These are phyloP conservation scores for Cerastoderma edule DNA, from an alignment of 2,888 invertebrate species.

Conservation along the genomic window DNA sequence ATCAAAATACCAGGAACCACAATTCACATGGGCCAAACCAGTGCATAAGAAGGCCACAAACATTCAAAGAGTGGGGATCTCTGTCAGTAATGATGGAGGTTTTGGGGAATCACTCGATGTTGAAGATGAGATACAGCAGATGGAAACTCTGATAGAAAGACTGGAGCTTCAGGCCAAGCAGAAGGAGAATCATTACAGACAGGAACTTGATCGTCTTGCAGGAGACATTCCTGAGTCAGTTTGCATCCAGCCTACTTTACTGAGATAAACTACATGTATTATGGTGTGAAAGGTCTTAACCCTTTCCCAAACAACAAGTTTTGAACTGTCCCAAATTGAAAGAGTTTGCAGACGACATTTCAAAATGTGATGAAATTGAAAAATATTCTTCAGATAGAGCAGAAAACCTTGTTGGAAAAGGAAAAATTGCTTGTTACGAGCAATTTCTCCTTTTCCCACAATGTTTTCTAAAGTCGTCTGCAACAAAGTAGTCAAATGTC, in stretches of 20 bases:
- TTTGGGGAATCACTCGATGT: slow-evolving; percentile 41
- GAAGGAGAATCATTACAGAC: slow-evolving; percentile 44
- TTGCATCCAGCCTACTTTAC: slow-evolving; percentile 60
- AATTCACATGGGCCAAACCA: slow-evolving; percentile 10
- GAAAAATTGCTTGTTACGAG: no score
- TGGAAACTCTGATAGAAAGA: slow-evolving; percentile 55
- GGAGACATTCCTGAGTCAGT: slow-evolving; percentile 57
- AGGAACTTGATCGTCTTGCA: slow-evolving; percentile 58
- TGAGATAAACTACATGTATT: slow-evolving; percentile 28
- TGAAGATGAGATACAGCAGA: slow-evolving; percentile 45
- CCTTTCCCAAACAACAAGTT: no score
- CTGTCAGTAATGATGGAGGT: neutral
- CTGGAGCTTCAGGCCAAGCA: slow-evolving; percentile 52
- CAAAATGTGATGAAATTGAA: no score
- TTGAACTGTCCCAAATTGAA: no score
- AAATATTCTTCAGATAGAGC: no score
- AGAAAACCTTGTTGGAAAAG: no score
- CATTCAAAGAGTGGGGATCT: slow-evolving; percentile 25
- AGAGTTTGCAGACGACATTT: no score
- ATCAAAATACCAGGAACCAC: slow-evolving; percentile 18
- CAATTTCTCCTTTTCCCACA: no score
- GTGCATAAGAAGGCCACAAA: slow-evolving; percentile 49
- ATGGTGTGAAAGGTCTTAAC: no score
- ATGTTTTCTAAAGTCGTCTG: no score
- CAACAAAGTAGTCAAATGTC: no score